Evolutionary conservation across 2,888 invertebrate species (phyloP), one percentile per base, ranked within the genome.

Genomic region (Sericinus montela): DNA sequence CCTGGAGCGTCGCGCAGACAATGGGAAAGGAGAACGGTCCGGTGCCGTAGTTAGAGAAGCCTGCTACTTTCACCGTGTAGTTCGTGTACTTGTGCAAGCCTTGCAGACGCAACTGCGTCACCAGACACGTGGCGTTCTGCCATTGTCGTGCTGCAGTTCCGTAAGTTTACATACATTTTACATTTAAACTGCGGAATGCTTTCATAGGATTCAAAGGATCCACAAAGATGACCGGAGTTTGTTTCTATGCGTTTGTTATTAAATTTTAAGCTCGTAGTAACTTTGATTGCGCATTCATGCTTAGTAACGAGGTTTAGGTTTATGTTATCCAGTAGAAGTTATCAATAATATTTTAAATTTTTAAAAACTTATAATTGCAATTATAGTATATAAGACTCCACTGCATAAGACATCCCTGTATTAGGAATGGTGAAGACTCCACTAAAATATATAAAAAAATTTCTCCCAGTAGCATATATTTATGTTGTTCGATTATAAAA

Each of bases 21-120:
- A 96, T 91, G 14, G 95, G 92, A 42, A 91, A 89, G 59, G 95
- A 95, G 63, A 93, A 90, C 16, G 94, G 92, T 3, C 97, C 97
- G 62, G 95, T 94, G 1, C 97, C 97, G 45, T 94, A 94, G 60
- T 94, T 92, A 0, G 96, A 97, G 74, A 93, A 96, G 1, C 96
- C 97, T 58, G 95, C 88, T 11, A 96, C 95, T 75, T 95, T 92
- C 60, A 97, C 91, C 25, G 95, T 96, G 76, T 97, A 97, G 89
- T 97, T 97, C 25, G 95, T 94, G 70, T 92, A 96, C 73, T 95
- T 95, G 64, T 93, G 90, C 51, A 97, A 80, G 1, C 94, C 93
- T 76, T 95, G 95, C 45, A 96, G 79, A 60, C 94, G 93, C 7
- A 94, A 91, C 72, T 95, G 95, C 43, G 93, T 91, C 67, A 94